Evolutionary conservation across 2,797 vertebrate genomes (phyloP).

Genomic region (Helicolenus hilgendorfi): DNA sequence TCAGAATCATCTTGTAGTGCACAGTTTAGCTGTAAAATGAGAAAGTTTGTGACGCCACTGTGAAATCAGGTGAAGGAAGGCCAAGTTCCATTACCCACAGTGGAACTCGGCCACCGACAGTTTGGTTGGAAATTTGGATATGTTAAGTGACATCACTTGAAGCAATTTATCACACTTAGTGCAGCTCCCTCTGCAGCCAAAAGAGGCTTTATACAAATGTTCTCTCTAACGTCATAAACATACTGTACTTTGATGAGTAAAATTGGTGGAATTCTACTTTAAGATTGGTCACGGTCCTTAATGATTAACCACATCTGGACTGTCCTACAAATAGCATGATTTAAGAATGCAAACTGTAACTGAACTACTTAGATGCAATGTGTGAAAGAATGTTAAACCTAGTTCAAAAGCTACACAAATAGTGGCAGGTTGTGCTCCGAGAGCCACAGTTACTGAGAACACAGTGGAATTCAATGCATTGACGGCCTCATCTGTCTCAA

Average conservation of each 20-base stretch:
- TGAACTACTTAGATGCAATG: slow-evolving; percentile 18
- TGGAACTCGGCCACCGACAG: neutral
- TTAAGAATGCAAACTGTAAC: slow-evolving; percentile 1
- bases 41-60: no score
- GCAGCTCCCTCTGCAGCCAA: no score
- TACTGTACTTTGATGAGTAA: no score
- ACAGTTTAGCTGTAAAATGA: no score
- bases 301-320: slow-evolving; percentile 6
- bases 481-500: slow-evolving; percentile 84
- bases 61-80: no score
- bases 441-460: slow-evolving; percentile 59
- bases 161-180: no score
- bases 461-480: slow-evolving; percentile 88
- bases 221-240: no score
- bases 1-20: no score
- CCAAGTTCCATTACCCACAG: neutral
- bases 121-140: neutral
- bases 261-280: neutral
- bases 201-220: no score
- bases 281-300: neutral
- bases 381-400: slow-evolving; percentile 29
- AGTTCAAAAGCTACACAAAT: slow-evolving; percentile 78
- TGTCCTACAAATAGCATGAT: neutral
- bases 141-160: no score
- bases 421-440: slow-evolving; percentile 41